Evolutionary conservation across 2,113 vertebrate genomes (phyloP), one percentile per base, ranked within the genome.

Genomic region (Carassius gibelio): DNA sequence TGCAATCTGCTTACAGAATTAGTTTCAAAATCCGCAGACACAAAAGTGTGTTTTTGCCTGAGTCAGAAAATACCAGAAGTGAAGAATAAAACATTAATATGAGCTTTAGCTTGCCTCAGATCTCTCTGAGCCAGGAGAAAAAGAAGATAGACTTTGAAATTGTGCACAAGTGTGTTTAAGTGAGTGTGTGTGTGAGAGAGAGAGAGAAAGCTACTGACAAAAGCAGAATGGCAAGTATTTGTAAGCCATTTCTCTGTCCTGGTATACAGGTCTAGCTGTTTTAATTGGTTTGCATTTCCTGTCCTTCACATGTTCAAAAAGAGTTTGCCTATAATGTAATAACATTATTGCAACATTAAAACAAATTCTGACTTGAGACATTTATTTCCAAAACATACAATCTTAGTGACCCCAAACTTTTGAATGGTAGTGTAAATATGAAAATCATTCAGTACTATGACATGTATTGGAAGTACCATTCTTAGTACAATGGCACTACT

Each of bases 31-130:
- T 91, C 86, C 87, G 88, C 89, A 81, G 69, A 61, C 62, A 75
- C 26, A 81, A 36, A 50, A 84, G 23, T 81, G 85, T 87, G 87
- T 89, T 84, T 82, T 87, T 86, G 3, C 91, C 89, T 88, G 90
- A 93, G 81, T 91, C 88, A 81, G 90, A 89, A 83, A 83, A 59
- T 82, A 88, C 88, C 88, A 7, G 84, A 79, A 87, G 74, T 57
- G 87, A 87, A 85, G 87, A 87, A 92, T 92, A 85, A 92, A 93
- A 92, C 88, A 91, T 93, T 92, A 79, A 92, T 91, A 85, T 91
- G 87, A 30, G 88, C 81, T 85, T 78, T 84, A 87, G 88, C 84
- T 84, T 81, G 83, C 64, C 83, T 90, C 72, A 87, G 88, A 91
- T 92, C 91, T 90, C 78, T 82, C 68, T 64, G 72, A 88, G 83